These are phyloP conservation scores for Ditula angustiorana DNA, from an alignment of 2,888 invertebrate species.

Conservation along the genomic window DNA sequence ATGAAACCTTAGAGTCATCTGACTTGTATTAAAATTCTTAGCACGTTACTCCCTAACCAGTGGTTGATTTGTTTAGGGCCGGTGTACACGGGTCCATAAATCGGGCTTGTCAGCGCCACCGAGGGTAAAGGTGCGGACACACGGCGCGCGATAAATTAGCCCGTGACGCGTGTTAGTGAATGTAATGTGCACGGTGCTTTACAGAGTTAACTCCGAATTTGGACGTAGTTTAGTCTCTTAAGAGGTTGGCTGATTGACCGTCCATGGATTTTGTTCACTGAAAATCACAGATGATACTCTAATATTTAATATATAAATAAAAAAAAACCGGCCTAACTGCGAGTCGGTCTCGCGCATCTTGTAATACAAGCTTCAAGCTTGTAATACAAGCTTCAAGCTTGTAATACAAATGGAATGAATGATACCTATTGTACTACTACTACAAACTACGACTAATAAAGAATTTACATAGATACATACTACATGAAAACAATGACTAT, in stretches of 20 bases:
- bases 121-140: constrained; percentile 73
- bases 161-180: constrained; percentile 62
- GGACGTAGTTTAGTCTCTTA: neutral
- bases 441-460: too few relatives aligned
- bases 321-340: too few relatives aligned
- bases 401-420: too few relatives aligned
- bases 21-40: constrained; percentile 43
- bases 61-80: constrained; percentile 52
- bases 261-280: neutral
- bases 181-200: constrained; percentile 55
- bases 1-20: constrained; percentile 32
- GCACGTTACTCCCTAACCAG: constrained; percentile 45
- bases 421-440: too few relatives aligned
- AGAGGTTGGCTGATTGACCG: neutral
- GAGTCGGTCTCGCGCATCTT: too few relatives aligned
- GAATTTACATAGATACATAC: neutral
- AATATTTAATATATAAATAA: too few relatives aligned
- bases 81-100: constrained; percentile 63
- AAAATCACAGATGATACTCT: too few relatives aligned
- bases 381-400: too few relatives aligned
- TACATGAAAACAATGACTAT: neutral
- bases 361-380: too few relatives aligned
- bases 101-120: constrained; percentile 66
- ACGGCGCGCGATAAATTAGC: constrained; percentile 55
- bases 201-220: neutral